Evolutionary conservation across 1,140 invertebrate genomes (phyloP).

Genomic region (Caerostris darwini): DNA sequence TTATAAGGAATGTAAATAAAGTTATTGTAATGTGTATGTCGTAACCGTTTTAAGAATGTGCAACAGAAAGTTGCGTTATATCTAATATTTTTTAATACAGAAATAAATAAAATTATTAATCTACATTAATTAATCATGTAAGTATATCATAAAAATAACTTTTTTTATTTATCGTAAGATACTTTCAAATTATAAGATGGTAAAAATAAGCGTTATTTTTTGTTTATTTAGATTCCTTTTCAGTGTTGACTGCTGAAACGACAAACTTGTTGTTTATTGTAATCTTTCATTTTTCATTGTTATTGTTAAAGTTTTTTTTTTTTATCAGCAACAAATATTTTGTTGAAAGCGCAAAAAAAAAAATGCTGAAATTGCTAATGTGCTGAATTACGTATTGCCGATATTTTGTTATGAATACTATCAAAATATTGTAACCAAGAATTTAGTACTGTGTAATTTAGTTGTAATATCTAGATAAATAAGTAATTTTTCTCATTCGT

Average conservation of each 20-base stretch:
- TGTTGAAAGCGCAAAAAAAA: too few relatives aligned
- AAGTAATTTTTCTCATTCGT: too few relatives aligned
- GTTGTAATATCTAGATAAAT: too few relatives aligned
- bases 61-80: constrained; percentile 55
- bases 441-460: too few relatives aligned
- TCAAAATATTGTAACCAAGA: too few relatives aligned
- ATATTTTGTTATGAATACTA: too few relatives aligned
- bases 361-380: too few relatives aligned
- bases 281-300: not conserved
- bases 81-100: not conserved
- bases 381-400: too few relatives aligned
- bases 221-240: not conserved
- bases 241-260: not conserved
- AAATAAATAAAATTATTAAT: too few relatives aligned
- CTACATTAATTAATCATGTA: not conserved
- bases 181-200: too few relatives aligned
- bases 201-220: not conserved
- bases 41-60: constrained; percentile 49
- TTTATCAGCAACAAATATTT: too few relatives aligned
- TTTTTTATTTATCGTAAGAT: not conserved
- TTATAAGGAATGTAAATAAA: constrained; percentile 7
- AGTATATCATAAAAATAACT: not conserved
- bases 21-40: constrained; percentile 24
- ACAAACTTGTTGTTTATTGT: not conserved
- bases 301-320: not conserved